phyloP scores from a whole-genome alignment of 1,140 invertebrate genomes.

The Bombyx mandarina region DNA sequence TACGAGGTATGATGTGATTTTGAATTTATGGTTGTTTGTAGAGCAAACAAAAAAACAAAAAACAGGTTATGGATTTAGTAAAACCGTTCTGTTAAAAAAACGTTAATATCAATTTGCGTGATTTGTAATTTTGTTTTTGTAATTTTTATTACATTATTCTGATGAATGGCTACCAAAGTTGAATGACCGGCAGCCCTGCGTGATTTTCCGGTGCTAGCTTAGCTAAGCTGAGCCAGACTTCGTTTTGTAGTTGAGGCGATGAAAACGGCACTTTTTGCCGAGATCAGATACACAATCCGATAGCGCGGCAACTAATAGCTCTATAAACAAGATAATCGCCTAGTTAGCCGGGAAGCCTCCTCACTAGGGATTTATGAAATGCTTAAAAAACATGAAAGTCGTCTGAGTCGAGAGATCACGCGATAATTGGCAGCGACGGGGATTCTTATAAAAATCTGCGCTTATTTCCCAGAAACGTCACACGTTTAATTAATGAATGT shows the following conservation, averaged over 20 bases:
- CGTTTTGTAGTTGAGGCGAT: slow-evolving; percentile 18
- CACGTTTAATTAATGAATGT: neutral
- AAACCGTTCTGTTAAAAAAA: too few relatives aligned
- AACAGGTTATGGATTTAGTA: too few relatives aligned
- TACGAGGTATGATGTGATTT: too few relatives aligned
- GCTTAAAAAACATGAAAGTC: slow-evolving; percentile 17
- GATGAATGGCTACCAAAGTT: too few relatives aligned
- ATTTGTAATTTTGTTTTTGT: too few relatives aligned
- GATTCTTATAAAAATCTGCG: neutral
- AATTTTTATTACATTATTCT: too few relatives aligned
- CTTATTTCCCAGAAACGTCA: neutral
- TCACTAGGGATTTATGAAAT: slow-evolving; percentile 16
- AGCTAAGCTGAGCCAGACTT: slow-evolving; percentile 6
- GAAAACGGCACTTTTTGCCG: slow-evolving; percentile 49
- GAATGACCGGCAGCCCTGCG: neutral
- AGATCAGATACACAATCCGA: slow-evolving; percentile 45
- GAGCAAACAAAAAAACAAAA: too few relatives aligned
- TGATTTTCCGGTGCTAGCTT: slow-evolving; percentile 2
- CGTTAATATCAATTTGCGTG: too few relatives aligned
- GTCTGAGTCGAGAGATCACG: neutral
- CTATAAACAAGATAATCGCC: slow-evolving; percentile 58
- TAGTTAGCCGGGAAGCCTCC: slow-evolving; percentile 32
- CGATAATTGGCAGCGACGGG: slow-evolving; percentile 3
- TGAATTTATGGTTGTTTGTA: too few relatives aligned
- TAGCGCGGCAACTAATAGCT: slow-evolving; percentile 53